A percentile compares a stretch with the other conserved stretches of the same genome.
Evolutionary conservation across 2,113 vertebrate species (phyloP).

Genomic region (Equus quagga): DNA sequence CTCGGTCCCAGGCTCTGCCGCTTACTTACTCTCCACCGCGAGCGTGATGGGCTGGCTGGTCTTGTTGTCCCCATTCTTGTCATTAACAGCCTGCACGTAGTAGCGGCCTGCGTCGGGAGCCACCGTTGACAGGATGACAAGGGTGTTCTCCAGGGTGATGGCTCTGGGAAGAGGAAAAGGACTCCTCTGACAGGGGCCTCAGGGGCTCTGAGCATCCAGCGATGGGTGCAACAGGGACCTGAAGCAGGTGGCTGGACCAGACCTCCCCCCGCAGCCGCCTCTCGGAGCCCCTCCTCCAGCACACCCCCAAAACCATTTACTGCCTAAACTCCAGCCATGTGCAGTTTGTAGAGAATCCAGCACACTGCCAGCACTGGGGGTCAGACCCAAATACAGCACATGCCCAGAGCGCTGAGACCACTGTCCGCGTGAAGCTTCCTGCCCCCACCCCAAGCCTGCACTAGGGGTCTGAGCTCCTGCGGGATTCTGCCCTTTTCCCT

Average conservation of each 20-base stretch:
- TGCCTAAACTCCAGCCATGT: accelerated
- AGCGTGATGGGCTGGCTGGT: slow-evolving; percentile 97
- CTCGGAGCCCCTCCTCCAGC: neutral
- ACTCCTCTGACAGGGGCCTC: neutral
- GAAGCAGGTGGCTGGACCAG: neutral
- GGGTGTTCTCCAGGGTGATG: slow-evolving; percentile 97
- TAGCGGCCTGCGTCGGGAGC: slow-evolving; percentile 96
- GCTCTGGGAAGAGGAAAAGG: slow-evolving; percentile 86
- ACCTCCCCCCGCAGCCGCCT: neutral
- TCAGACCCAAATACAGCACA: accelerated
- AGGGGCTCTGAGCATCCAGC: neutral
- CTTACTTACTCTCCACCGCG: slow-evolving; percentile 94
- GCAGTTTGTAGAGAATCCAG: neutral
- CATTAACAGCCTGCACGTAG: slow-evolving; percentile 98
- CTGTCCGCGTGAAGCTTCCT: accelerated
- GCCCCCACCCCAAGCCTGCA: neutral
- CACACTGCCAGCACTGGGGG: accelerated
- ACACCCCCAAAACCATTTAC: accelerated
- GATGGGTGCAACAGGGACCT: accelerated
- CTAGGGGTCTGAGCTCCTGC: accelerated
- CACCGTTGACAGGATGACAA: slow-evolving; percentile 97
- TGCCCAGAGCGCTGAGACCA: neutral
- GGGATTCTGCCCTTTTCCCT: neutral
- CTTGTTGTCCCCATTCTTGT: slow-evolving; percentile 99
- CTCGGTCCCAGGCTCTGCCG: neutral